Conservation (phyloP, 2,888 invertebrate species). For the Hypolimnas misippus region DNA sequence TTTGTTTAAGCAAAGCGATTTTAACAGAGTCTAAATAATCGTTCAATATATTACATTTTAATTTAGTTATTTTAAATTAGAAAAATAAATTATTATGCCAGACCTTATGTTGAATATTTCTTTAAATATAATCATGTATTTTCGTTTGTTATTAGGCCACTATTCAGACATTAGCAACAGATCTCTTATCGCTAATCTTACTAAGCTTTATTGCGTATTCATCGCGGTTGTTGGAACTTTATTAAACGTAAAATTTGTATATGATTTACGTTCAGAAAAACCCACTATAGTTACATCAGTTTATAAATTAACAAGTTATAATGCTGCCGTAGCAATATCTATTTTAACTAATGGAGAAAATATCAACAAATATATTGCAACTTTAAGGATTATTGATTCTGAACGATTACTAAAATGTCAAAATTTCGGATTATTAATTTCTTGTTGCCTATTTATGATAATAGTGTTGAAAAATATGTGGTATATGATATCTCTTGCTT, state of each 20-base stretch:
- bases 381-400: not conserved
- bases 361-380: constrained; percentile 6
- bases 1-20: no score
- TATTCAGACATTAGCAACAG: not conserved
- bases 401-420: not conserved
- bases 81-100: constrained; percentile 9
- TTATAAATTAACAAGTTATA: not conserved
- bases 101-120: not conserved
- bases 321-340: not conserved
- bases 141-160: not conserved
- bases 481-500: not conserved
- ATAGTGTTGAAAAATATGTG: not conserved
- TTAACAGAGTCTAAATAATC: no score
- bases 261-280: not conserved
- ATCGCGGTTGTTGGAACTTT: not conserved
- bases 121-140: not conserved
- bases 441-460: not conserved
- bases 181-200: not conserved
- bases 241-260: not conserved
- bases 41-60: no score
- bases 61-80: not conserved
- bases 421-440: not conserved
- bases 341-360: constrained; percentile 3
- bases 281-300: not conserved
- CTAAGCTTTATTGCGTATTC: not conserved